Conservation (phyloP, 2,113 vertebrate genomes). For the Paracyprichromis sp. region DNA sequence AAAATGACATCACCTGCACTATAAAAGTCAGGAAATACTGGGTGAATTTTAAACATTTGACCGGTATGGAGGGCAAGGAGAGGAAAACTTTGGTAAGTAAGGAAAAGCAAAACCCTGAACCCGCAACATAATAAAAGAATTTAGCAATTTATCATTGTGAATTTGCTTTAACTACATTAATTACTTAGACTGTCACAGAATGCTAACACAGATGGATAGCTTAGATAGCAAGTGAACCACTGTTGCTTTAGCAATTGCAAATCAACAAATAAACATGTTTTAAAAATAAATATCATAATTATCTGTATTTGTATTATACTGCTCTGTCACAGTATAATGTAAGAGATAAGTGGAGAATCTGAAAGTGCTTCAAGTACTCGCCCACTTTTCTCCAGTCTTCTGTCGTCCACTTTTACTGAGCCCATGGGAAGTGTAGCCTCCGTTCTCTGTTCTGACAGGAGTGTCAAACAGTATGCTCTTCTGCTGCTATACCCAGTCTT, state of each 20-base stretch:
- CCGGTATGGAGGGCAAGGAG: accelerated
- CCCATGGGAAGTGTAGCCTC: neutral
- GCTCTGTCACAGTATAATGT: neutral
- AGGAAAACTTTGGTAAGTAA: neutral
- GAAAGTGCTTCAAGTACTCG: neutral
- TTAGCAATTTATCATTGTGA: neutral
- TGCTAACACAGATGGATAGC: neutral
- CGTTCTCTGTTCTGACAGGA: neutral
- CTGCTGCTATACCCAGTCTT: neutral
- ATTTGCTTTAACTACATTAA: neutral
- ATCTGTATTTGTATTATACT: neutral
- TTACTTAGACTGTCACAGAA: neutral
- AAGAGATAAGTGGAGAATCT: neutral
- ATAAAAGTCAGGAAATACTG: neutral
- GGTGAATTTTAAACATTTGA: neutral
- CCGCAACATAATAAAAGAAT: neutral
- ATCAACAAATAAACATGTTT: neutral
- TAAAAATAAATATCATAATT: neutral
- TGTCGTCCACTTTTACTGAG: neutral
- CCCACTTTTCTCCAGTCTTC: neutral
- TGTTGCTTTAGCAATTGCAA: neutral
- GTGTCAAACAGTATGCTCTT: neutral
- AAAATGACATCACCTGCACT: neutral
- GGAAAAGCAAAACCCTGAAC: neutral
- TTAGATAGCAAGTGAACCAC: neutral